phyloP scores from a whole-genome alignment of 2,888 invertebrate genomes.

The Apantesis nais region DNA sequence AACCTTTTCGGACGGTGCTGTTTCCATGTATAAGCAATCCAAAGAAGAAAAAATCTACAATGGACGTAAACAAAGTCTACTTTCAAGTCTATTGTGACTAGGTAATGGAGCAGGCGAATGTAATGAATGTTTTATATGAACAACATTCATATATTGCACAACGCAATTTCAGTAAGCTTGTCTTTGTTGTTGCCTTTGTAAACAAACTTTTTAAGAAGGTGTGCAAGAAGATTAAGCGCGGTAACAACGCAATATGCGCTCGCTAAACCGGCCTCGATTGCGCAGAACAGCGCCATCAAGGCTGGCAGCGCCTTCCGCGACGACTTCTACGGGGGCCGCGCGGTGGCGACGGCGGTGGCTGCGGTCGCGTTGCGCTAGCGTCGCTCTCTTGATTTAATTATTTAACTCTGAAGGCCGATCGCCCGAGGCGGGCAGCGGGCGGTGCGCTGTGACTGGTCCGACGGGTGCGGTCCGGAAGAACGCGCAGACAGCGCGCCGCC shows the following conservation, averaged over 20 bases:
- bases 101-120: neutral
- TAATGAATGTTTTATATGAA: neutral
- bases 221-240: conserved; percentile 74
- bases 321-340: conserved; percentile 76
- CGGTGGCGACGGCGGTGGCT: conserved; percentile 51
- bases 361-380: conserved; percentile 57
- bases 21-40: neutral
- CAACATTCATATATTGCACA: neutral
- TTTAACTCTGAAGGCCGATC: conserved; percentile 83
- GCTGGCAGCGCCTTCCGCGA: conserved; percentile 81
- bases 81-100: neutral
- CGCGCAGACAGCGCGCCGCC: conserved; percentile 85
- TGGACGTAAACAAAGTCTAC: neutral
- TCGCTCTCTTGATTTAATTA: conserved; percentile 81
- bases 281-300: conserved; percentile 83
- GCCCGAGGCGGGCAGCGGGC: conserved; percentile 82
- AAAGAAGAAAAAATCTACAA: neutral
- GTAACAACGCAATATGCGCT: conserved; percentile 74
- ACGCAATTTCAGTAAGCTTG: neutral
- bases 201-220: conserved; percentile 63
- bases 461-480: conserved; percentile 83
- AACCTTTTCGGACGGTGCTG: neutral
- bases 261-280: conserved; percentile 81
- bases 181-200: conserved; percentile 10
- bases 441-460: conserved; percentile 82